Base-by-base conservation (phyloP, 2,113 vertebrate genomes). In the Cariama cristata region DNA sequence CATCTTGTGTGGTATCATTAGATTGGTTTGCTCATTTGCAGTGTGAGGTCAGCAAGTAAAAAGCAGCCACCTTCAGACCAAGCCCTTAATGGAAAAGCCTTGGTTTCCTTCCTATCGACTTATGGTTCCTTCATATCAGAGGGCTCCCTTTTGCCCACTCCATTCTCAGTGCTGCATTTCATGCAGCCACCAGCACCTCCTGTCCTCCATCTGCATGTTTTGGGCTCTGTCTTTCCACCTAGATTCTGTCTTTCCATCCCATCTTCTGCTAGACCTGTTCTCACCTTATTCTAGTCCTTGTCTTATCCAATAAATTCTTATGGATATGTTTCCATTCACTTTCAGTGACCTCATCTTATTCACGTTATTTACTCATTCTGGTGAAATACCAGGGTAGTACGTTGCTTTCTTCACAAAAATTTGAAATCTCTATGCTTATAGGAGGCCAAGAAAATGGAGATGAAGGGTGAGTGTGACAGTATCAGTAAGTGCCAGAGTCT, bases 1-100 rank as follows among this genome's bases (percentile, higher is more conserved):
- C 53, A 81, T 86, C 49, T 93, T 94, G 35, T 79, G 45, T 69
- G 24, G 14, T 66, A 68, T 68, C 77, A 83, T 91, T 96, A 95
- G 27, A 42, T 7, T 35, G 24, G 23, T 67, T 96, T 95, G 42
- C 67, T 88, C 77, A 77, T 86, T 90, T 92, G 55, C 35, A 52
- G 12, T 74, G 7, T 67, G 66, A 86, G 67, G n/a, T 91, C 75
- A 95, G 64, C 59, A 89, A 56, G 68, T 40, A 82, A 93, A 84
- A 86, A 68, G 49, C 72, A 90, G 50, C 64, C 76, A 88, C 84
- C 71, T 95, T 96, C 74, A 92, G 71, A 32, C 30, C 27, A 84
- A 94, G 23, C 2, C 23, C 47, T 73, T 38, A 47, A 35, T 8
- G 21, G 38, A 92, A 93, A 71, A 52, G 2, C 2, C 6, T 45